Percentiles rank a stretch among this genome's conserved stretches.
phyloP scores from a whole-genome alignment of 53 echinoderm and acorn worm genomes.

The Temnopleurus reevesii region DNA sequence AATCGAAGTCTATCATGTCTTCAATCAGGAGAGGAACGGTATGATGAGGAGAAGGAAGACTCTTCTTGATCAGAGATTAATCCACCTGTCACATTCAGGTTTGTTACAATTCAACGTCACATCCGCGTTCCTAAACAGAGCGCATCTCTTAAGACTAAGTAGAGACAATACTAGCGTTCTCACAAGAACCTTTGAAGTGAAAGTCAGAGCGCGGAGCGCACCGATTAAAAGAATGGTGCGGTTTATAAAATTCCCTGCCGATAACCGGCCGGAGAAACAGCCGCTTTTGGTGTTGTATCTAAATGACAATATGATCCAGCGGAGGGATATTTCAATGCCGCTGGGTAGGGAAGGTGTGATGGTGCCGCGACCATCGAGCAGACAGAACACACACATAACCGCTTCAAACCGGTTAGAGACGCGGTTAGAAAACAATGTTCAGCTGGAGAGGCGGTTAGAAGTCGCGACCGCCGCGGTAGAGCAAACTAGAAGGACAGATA shows the following conservation, averaged over 20 bases:
- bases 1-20: constrained; percentile 57
- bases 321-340: constrained; percentile 73
- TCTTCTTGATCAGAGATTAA: constrained; percentile 65
- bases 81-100: constrained; percentile 71
- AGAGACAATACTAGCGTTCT: not conserved
- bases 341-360: constrained; percentile 22
- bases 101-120: constrained; percentile 87
- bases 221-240: constrained; percentile 15
- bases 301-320: constrained; percentile 77
- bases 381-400: not conserved
- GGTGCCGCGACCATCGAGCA: not conserved
- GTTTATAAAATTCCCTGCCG: constrained; percentile 57
- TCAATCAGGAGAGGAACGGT: constrained; percentile 24
- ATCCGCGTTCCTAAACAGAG: constrained; percentile 63
- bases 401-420: not conserved
- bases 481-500: not conserved
- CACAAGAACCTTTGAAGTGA: constrained; percentile 42
- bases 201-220: constrained; percentile 28
- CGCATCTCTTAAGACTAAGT: not conserved
- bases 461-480: constrained; percentile 4
- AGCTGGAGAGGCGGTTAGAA: constrained; percentile 39
- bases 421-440: not conserved
- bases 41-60: constrained; percentile 46
- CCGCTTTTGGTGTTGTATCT: constrained; percentile 78
- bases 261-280: constrained; percentile 56